phyloP scores from a whole-genome alignment of 2,888 invertebrate genomes.

The Thecocarcelia acutangulata region DNA sequence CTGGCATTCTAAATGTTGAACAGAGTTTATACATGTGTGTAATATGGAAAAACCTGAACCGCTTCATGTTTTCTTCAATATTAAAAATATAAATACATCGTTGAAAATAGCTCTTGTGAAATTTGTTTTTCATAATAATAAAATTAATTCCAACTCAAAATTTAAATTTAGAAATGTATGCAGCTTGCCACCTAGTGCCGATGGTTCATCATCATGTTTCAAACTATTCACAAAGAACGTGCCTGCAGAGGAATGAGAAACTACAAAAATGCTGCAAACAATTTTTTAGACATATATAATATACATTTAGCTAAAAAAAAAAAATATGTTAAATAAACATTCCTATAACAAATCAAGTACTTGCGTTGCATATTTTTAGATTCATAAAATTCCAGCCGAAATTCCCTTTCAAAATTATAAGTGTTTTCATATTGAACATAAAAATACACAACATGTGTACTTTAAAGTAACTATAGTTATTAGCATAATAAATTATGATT shows the following conservation, averaged over 20 bases:
- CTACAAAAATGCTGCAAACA: slow-evolving; percentile 55
- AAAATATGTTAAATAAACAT: slow-evolving; percentile 47
- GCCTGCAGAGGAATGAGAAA: slow-evolving; percentile 25
- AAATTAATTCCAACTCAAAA: slow-evolving; percentile 35
- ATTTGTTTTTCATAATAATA: background rate
- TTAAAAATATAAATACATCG: background rate
- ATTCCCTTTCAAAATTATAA: slow-evolving; percentile 2
- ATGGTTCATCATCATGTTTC: background rate
- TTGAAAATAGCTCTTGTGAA: background rate
- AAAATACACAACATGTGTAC: slow-evolving; percentile 1
- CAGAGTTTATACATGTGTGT: no score
- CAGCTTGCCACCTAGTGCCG: background rate
- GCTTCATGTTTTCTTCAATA: background rate
- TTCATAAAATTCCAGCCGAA: background rate
- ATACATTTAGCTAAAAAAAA: slow-evolving; percentile 41
- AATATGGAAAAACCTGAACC: background rate
- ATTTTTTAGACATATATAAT: no score
- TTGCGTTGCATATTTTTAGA: slow-evolving; percentile 37
- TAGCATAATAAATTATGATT: no score
- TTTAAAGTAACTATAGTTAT: no score
- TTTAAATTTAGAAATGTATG: slow-evolving; percentile 15
- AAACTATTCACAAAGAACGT: slow-evolving; percentile 4
- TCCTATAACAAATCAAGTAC: slow-evolving; percentile 38
- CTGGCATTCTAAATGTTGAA: no score
- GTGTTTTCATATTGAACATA: slow-evolving; percentile 13